Base-by-base conservation (phyloP, 2,888 invertebrate genomes). In the Helobdella robusta region DNA sequence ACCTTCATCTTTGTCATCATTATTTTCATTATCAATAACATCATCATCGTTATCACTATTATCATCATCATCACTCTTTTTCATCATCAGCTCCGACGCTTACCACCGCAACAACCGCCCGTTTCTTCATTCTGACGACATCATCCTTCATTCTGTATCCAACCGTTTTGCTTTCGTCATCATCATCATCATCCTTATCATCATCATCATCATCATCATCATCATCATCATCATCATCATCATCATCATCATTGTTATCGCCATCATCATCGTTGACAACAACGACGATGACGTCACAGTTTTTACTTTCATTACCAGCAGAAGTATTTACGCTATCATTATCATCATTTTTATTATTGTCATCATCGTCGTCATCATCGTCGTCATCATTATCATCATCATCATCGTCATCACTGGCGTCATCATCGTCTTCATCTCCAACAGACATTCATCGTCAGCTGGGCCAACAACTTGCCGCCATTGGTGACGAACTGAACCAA, bases 341-440 rank as follows among this genome's bases (percentile, higher is more conserved):
- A 60, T 61, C 65, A 60, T 65, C 56, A 60, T 65, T 60, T 34
- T 65, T 50, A 60, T 65, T 50, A 50, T 65, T 50, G 36, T 65
- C 65, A 59, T 65, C 65, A 59, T 60, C 59, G 50, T 65, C 65
- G 8, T 66, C 66, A 34, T 66, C 35, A 36, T 66, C 66, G 35
- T 34, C 63, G 40, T 36, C 62, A 62, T 36, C 62, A 52, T 35
- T 32, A 44, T 60, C 44, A 44, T 30, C 3, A 20, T 46, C 62
- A 30, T 64, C 40, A 11, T 65, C 2, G 18, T 64, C 56, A 32
- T 48, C 48, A 8, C 25, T 25, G 48, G n/a, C 48, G 48, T 46
- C 48, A 8, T 46, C 48, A 8, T 46, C n/a, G n/a, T n/a, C n/a
- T n/a, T n/a, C n/a, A n/a, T n/a, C n/a, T n/a, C n/a, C n/a, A n/a